A percentile compares a stretch with the other conserved stretches of the same genome.
These are phyloP conservation scores for Drosophila kurseongensis DNA, from an alignment of 1,140 invertebrate genomes.

Conservation along the genomic window DNA sequence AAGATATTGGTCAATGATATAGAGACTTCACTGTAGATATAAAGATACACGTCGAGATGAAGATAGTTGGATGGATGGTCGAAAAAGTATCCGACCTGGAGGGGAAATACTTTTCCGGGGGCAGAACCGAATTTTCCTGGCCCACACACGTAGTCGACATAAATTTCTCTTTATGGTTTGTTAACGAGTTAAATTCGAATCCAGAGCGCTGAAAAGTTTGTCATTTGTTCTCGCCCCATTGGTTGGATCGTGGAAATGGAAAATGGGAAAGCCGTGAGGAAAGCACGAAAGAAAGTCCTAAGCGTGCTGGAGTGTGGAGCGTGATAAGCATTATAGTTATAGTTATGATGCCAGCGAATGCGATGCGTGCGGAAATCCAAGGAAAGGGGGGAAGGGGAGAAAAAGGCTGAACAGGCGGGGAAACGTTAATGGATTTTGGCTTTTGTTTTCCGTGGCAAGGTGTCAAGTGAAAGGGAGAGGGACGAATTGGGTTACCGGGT, in stretches of 20 bases:
- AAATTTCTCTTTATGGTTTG: slow-evolving; percentile 83
- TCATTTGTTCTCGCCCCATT: slow-evolving; percentile 67
- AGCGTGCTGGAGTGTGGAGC: slow-evolving; percentile 72
- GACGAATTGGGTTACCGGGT: background rate
- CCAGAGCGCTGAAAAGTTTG: slow-evolving; percentile 74
- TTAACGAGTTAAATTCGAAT: slow-evolving; percentile 83
- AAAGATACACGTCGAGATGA: slow-evolving; percentile 14
- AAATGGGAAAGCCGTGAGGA: slow-evolving; percentile 15
- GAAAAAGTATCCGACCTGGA: slow-evolving; percentile 22
- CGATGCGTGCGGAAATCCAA: slow-evolving; percentile 21
- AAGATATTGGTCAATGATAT: too few relatives aligned
- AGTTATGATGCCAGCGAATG: slow-evolving; percentile 46
- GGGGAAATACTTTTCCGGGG: slow-evolving; percentile 13
- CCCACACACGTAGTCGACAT: slow-evolving; percentile 75
- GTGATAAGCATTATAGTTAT: slow-evolving; percentile 78
- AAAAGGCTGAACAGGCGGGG: slow-evolving; percentile 19
- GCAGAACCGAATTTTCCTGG: slow-evolving; percentile 24
- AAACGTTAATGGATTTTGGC: slow-evolving; percentile 59
- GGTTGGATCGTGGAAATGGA: slow-evolving; percentile 49
- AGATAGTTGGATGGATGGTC: slow-evolving; percentile 28
- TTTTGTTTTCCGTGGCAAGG: slow-evolving; percentile 52
- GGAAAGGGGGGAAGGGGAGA: slow-evolving; percentile 31
- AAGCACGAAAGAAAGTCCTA: slow-evolving; percentile 21
- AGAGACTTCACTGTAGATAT: background rate
- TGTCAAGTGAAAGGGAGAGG: slow-evolving; percentile 16